These are phyloP conservation scores for Aporrectodea caliginosa DNA, from an alignment of 1,140 invertebrate species.

Conservation along the genomic window DNA sequence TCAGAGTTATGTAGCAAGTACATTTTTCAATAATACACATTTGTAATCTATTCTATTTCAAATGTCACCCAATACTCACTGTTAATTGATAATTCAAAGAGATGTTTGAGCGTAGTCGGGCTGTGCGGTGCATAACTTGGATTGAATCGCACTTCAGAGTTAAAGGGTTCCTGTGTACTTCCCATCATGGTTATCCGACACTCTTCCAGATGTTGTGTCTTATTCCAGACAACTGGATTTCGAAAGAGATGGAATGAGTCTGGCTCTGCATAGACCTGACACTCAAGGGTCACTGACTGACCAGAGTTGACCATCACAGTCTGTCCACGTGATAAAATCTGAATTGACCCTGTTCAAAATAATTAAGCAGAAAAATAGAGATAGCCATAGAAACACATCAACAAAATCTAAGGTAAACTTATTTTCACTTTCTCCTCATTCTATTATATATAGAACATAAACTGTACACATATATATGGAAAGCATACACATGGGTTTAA, in stretches of 20 bases:
- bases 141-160: not conserved
- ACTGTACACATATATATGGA: too few relatives aligned
- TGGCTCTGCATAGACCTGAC: not conserved
- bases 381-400: too few relatives aligned
- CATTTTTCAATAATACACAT: too few relatives aligned
- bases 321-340: not conserved
- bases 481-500: too few relatives aligned
- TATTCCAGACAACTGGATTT: not conserved
- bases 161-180: not conserved
- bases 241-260: not conserved
- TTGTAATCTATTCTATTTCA: too few relatives aligned
- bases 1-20: too few relatives aligned
- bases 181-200: not conserved
- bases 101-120: not conserved
- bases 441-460: too few relatives aligned
- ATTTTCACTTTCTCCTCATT: too few relatives aligned
- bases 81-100: not conserved
- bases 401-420: too few relatives aligned
- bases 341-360: not conserved
- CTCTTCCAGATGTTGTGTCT: not conserved
- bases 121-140: not conserved
- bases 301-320: not conserved
- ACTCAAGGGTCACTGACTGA: not conserved
- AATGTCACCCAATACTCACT: too few relatives aligned
- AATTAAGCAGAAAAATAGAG: too few relatives aligned